Evolutionary conservation across 2,888 invertebrate species (phyloP).

Genomic region (Parascotia fuliginaria): DNA sequence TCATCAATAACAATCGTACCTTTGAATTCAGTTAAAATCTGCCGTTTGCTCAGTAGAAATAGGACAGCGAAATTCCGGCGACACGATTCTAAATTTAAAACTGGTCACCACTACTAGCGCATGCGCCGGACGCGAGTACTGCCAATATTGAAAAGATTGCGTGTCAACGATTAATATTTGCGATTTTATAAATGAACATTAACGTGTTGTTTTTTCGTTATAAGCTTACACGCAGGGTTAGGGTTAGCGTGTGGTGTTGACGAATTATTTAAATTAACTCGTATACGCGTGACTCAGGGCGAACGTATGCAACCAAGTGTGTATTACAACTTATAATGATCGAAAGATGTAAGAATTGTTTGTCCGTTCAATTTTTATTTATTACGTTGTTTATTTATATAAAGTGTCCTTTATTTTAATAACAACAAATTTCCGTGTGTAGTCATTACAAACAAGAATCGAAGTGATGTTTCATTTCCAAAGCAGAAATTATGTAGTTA

Average conservation of each 20-base stretch:
- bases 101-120: slow-evolving; percentile 67
- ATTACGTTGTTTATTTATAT: neutral
- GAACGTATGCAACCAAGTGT: slow-evolving; percentile 24
- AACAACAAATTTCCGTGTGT: no score
- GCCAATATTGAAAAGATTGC: slow-evolving; percentile 58
- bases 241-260: slow-evolving; percentile 27
- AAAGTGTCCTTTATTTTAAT: neutral
- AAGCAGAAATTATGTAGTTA: no score
- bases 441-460: no score
- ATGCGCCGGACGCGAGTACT: slow-evolving; percentile 65
- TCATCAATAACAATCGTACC: slow-evolving; percentile 49
- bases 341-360: slow-evolving; percentile 26
- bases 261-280: slow-evolving; percentile 27
- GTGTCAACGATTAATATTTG: slow-evolving; percentile 43
- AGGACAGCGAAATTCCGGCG: slow-evolving; percentile 73
- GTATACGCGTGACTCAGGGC: slow-evolving; percentile 36
- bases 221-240: slow-evolving; percentile 8
- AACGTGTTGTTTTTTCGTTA: slow-evolving; percentile 32
- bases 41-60: slow-evolving; percentile 69
- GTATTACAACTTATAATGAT: slow-evolving; percentile 19
- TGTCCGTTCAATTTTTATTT: slow-evolving; percentile 14
- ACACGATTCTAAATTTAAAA: slow-evolving; percentile 80
- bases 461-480: no score
- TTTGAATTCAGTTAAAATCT: slow-evolving; percentile 58
- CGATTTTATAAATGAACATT: slow-evolving; percentile 23